A percentile compares a stretch with the other conserved stretches of the same genome.
phyloP scores from a whole-genome alignment of 1,140 invertebrate species.

The Protaetia brevitarsis region DNA sequence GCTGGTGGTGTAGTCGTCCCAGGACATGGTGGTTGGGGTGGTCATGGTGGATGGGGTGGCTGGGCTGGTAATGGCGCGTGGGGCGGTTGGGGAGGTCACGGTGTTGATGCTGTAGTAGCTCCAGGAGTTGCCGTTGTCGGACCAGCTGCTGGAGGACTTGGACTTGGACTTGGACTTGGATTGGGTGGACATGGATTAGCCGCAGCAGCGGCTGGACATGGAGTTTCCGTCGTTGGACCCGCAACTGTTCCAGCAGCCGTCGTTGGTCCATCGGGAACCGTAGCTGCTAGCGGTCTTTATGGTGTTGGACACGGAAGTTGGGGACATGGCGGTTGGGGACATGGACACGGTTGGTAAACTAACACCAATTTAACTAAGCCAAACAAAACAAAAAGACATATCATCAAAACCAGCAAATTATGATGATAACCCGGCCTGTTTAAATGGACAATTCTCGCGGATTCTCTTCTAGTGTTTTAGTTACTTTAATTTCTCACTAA shows the following conservation, averaged over 20 bases:
- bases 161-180: conserved; percentile 19
- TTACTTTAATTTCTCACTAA: not conserved
- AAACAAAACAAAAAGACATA: not conserved
- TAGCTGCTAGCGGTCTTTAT: conserved; percentile 15
- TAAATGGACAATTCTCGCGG: not conserved
- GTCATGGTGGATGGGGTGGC: conserved; percentile 21
- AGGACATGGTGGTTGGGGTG: conserved; percentile 26
- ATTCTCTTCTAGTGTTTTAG: not conserved
- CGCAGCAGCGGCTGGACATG: conserved; percentile 5
- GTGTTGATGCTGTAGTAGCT: conserved; percentile 21
- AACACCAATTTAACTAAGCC: not conserved
- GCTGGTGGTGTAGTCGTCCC: conserved; percentile 23
- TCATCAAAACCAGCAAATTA: not conserved
- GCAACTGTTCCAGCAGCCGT: conserved; percentile 21
- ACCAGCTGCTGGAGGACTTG: conserved; percentile 9
- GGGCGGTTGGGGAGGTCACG: conserved; percentile 18
- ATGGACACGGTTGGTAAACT: conserved; percentile 18
- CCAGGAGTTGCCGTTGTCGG: conserved; percentile 26
- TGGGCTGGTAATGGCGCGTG: conserved; percentile 22
- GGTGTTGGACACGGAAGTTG: conserved; percentile 25
- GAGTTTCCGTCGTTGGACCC: conserved; percentile 26
- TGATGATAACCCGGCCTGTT: conserved; percentile 7
- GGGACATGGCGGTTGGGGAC: conserved; percentile 16
- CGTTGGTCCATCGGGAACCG: conserved; percentile 19
- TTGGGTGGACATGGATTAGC: not conserved